Conservation (phyloP, 2,797 vertebrate species). For the Syndactyla subalaris region DNA sequence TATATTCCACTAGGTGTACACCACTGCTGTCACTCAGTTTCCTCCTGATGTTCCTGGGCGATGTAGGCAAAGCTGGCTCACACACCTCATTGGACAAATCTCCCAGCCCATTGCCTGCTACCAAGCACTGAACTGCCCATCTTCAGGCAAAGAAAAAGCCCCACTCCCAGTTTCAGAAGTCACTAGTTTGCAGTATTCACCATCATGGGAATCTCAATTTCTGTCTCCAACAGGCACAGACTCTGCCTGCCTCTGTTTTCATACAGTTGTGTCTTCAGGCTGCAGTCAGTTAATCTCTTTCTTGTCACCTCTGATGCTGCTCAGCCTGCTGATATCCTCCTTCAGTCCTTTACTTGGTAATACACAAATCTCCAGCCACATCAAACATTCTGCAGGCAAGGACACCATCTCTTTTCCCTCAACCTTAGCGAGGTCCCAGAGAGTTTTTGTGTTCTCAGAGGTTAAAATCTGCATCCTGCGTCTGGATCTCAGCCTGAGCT, state of each 20-base stretch:
- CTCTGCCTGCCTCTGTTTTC: neutral
- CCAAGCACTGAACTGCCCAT: neutral
- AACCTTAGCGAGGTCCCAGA: neutral
- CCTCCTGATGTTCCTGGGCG: neutral
- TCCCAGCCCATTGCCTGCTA: neutral
- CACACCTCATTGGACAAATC: neutral
- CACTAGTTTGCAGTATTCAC: neutral
- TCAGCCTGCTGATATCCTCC: neutral
- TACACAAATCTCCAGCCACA: neutral
- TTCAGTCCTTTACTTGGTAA: neutral
- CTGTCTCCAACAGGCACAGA: neutral
- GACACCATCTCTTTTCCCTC: neutral
- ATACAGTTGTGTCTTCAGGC: neutral
- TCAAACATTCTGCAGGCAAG: neutral
- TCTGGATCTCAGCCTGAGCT: neutral
- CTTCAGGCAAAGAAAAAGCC: neutral
- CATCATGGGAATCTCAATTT: neutral
- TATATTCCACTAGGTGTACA: neutral
- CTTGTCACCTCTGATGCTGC: neutral
- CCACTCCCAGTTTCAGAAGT: neutral
- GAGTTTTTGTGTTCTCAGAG: neutral
- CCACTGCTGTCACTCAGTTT: neutral
- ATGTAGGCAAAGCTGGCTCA: neutral
- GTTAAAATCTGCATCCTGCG: neutral
- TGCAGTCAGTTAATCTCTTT: neutral